phyloP scores from a whole-genome alignment of 2,797 vertebrate genomes.

The Anomalospiza imberbis region DNA sequence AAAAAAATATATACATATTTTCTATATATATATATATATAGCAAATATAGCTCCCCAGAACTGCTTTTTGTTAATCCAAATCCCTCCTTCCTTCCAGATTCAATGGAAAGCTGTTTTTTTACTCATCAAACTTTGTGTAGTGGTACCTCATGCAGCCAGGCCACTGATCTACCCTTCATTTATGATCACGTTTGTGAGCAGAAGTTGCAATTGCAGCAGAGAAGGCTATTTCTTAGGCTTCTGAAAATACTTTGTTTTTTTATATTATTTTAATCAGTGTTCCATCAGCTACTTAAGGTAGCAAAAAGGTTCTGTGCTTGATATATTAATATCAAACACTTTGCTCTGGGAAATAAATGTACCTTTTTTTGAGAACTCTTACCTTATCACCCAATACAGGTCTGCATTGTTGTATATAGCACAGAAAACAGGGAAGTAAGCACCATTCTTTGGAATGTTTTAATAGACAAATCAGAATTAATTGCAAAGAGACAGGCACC shows the following conservation, averaged over 20 bases:
- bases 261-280: not conserved
- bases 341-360: not conserved
- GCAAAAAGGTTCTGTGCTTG: not conserved
- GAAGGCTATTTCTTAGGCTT: constrained; percentile 37
- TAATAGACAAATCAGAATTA: not conserved
- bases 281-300: not conserved
- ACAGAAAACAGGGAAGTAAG: not conserved
- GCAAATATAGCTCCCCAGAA: not conserved
- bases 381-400: not conserved
- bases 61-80: not conserved
- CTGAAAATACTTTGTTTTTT: not conserved
- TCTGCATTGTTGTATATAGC: not conserved
- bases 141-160: not conserved
- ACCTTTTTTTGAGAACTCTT: not conserved
- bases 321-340: not conserved
- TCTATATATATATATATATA: not conserved
- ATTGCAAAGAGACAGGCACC: not conserved
- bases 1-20: not conserved
- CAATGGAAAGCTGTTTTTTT: not conserved
- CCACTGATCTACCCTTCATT: not conserved
- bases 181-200: not conserved
- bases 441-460: not conserved
- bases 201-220: not conserved
- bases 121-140: not conserved
- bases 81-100: not conserved